Percentiles rank a stretch among this genome's conserved stretches.
Evolutionary conservation across 2,113 vertebrate species (phyloP).

Genomic region (Aspidoscelis tigris): DNA sequence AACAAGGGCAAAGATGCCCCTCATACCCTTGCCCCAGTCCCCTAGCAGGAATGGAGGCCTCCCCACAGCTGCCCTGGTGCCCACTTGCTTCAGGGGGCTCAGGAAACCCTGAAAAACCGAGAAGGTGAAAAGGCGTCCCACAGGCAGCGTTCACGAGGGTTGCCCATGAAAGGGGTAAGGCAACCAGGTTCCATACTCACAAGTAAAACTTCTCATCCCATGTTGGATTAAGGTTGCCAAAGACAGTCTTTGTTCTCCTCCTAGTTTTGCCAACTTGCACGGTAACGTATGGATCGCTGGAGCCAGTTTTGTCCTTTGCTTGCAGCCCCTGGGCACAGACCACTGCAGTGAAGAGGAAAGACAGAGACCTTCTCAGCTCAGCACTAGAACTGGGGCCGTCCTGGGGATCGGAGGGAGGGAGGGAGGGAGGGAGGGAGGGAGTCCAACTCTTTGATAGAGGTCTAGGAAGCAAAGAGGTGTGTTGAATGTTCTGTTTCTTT

Average conservation of each 20-base stretch:
- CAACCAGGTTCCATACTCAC: constrained; percentile 77
- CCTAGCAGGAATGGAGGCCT: background rate
- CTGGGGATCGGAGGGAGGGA: too few species aligned
- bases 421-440: too few species aligned
- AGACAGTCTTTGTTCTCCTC: constrained; percentile 96
- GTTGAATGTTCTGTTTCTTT: too few species aligned
- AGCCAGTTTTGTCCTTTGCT: constrained; percentile 98
- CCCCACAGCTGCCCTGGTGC: too few species aligned
- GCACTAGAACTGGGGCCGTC: background rate
- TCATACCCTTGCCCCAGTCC: too few species aligned
- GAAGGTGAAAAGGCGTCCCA: background rate
- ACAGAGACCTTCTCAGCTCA: background rate
- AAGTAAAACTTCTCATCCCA: constrained; percentile 99
- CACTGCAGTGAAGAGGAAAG: constrained; percentile 77
- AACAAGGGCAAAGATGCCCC: too few species aligned
- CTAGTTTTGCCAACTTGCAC: constrained; percentile 98
- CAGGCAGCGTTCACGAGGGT: background rate
- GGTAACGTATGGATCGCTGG: constrained; percentile 97
- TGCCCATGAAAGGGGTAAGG: background rate
- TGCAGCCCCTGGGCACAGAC: constrained; percentile 96
- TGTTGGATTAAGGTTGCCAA: constrained; percentile 95
- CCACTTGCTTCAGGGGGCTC: background rate
- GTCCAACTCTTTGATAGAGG: too few species aligned
- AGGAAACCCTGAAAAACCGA: too few species aligned
- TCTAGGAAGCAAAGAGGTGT: too few species aligned